Evolutionary conservation across 1,140 invertebrate genomes (phyloP), one percentile per base, ranked within the genome.

Genomic region (Danaus plexippus): DNA sequence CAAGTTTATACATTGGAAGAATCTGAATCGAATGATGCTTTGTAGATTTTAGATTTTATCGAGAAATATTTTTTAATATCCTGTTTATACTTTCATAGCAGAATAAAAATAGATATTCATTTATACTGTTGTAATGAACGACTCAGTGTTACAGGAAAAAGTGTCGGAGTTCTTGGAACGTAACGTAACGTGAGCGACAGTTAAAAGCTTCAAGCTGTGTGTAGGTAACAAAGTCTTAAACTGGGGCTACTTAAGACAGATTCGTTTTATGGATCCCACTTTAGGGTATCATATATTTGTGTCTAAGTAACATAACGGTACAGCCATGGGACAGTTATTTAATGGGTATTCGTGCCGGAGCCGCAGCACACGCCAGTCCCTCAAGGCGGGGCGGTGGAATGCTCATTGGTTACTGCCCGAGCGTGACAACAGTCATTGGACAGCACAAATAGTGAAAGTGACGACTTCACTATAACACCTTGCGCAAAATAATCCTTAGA

Each of bases 341-440:
- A 65, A 69, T 63, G 61, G 62, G 54, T 73, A 73, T 71, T 69
- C 74, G 66, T 71, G 64, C 74, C 57, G 74, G 64, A 68, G 64
- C 69, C 68, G 46, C 61, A 50, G 57, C 63, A 47, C 65, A 83
- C 80, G 83, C 83, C 80, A 81, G 73, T 80, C 67, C 69, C 57
- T 61, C 67, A 72, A 78, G 79, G 80, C 75, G 83, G 77, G 78
- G 80, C 79, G 57, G 72, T 73, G 67, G 61, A 67, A 60, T 66
- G 70, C 72, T 75, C 68, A 86, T 86, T 86, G 83, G 83, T 82
- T 82, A 70, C 73, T 68, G 73, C 46, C 77, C 72, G 74, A 84
- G 64, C 83, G 80, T 86, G 80, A 83, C 83, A 75, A 75, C 73
- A 72, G 66, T 77, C 77, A 86, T 86, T 86, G 83, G 83, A 85